Percentiles rank a stretch among this genome's conserved stretches.
Evolutionary conservation across 2,888 invertebrate genomes (phyloP).

Genomic region (Agrotis exclamationis): DNA sequence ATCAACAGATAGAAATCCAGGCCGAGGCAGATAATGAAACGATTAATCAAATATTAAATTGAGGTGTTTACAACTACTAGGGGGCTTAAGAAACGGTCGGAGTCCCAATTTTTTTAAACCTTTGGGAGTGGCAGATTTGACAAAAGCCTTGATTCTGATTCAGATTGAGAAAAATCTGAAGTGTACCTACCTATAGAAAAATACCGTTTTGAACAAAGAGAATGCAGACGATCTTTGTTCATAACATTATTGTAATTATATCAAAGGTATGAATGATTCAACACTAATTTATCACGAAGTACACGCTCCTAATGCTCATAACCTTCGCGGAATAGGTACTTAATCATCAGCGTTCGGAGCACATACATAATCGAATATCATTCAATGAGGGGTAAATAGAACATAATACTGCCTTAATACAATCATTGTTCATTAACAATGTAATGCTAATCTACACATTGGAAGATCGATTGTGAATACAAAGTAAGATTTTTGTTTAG

Average conservation of each 20-base stretch:
- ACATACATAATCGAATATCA: conserved; percentile 31
- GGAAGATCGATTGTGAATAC: conserved; percentile 32
- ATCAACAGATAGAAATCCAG: background rate
- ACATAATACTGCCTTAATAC: conserved; percentile 16
- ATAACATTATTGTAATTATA: background rate
- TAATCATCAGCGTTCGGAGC: conserved; percentile 34
- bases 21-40: background rate
- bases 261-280: conserved; percentile 5
- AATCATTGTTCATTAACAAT: conserved; percentile 40
- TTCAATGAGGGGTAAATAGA: conserved; percentile 16
- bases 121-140: too few species aligned
- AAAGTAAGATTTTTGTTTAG: conserved; percentile 29
- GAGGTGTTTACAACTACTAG: background rate
- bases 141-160: background rate
- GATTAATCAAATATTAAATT: background rate
- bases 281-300: conserved; percentile 10
- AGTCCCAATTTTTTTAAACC: too few species aligned
- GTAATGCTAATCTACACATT: conserved; percentile 31
- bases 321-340: conserved; percentile 33
- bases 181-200: background rate
- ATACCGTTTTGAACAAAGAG: background rate
- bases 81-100: background rate
- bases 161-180: background rate
- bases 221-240: background rate
- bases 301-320: conserved; percentile 4